Conservation (phyloP, 2,113 vertebrate species). For the Mormyrus lacerda region DNA sequence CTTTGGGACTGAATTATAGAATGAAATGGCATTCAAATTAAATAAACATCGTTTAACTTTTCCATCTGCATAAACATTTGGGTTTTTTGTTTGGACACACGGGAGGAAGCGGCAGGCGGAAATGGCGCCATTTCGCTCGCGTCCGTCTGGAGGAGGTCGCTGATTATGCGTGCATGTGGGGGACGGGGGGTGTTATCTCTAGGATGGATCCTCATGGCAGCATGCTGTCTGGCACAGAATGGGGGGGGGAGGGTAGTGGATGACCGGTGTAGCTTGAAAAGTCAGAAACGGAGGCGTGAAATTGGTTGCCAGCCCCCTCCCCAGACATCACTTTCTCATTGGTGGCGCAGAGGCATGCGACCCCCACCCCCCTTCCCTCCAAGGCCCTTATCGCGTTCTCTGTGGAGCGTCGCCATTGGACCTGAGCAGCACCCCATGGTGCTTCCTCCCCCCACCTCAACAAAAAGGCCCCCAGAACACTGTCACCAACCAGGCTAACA, state of each 20-base stretch:
- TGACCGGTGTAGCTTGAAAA: conserved; percentile 30
- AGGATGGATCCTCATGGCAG: conserved; percentile 39
- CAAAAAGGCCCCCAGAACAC: not conserved
- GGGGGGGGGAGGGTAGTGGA: conserved; percentile 20
- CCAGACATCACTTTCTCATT: conserved; percentile 9
- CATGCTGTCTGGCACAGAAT: conserved; percentile 37
- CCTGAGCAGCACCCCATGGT: not conserved
- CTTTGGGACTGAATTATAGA: not conserved
- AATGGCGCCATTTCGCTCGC: not conserved
- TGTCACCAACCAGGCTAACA: not conserved
- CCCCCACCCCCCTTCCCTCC: not conserved
- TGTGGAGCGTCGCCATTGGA: conserved; percentile 38
- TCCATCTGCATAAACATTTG: not conserved
- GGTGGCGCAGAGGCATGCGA: conserved; percentile 11
- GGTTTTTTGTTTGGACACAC: not conserved
- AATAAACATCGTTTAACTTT: not conserved
- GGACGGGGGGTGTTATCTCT: conserved; percentile 39
- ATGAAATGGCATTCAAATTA: not conserved
- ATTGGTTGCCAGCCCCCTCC: conserved; percentile 53
- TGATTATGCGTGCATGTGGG: conserved; percentile 29
- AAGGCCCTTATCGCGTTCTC: conserved; percentile 47
- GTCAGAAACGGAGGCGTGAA: conserved; percentile 58
- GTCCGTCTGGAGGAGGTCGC: conserved; percentile 14
- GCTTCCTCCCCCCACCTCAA: not conserved
- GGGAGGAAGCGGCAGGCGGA: not conserved